A percentile compares a stretch with the other conserved stretches of the same genome.
Conservation (phyloP, 2,888 invertebrate genomes). For the Papilio gigon region DNA sequence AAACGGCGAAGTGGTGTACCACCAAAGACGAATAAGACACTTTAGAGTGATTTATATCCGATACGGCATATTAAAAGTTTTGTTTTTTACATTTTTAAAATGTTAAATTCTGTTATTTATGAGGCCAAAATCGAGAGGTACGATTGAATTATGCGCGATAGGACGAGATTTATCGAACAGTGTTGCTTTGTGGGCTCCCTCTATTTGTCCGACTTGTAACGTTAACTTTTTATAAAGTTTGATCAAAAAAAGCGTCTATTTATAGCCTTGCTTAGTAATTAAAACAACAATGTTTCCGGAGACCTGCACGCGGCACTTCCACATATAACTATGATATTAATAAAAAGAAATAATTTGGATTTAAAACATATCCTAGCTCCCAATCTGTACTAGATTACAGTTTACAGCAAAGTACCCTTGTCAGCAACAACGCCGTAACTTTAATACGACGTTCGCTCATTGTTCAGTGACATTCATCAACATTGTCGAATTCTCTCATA, state of each 20-base stretch:
- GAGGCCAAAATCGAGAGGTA: slow-evolving; percentile 78
- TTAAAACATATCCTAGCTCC: too few species aligned
- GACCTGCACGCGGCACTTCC: not conserved
- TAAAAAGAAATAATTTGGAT: too few species aligned
- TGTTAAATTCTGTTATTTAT: slow-evolving; percentile 82
- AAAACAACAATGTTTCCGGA: slow-evolving; percentile 13
- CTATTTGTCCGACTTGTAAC: slow-evolving; percentile 63
- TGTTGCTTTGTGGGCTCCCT: slow-evolving; percentile 62
- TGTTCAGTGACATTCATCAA: too few species aligned
- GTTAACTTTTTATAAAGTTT: slow-evolving; percentile 43
- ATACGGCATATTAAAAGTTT: slow-evolving; percentile 80
- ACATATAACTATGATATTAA: too few species aligned
- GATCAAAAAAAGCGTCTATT: slow-evolving; percentile 19
- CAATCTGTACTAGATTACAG: too few species aligned
- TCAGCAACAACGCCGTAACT: too few species aligned
- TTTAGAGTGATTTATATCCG: slow-evolving; percentile 79
- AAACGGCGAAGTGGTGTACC: slow-evolving; percentile 54
- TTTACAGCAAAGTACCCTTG: too few species aligned
- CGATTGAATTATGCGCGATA: slow-evolving; percentile 80
- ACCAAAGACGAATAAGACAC: slow-evolving; percentile 79
- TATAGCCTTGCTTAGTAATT: slow-evolving; percentile 21
- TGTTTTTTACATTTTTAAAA: slow-evolving; percentile 75
- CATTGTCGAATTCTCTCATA: too few species aligned
- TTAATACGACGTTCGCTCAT: too few species aligned
- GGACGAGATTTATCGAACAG: slow-evolving; percentile 72